Base-by-base conservation (phyloP, 2,797 vertebrate genomes). In the Mergus octosetaceus region DNA sequence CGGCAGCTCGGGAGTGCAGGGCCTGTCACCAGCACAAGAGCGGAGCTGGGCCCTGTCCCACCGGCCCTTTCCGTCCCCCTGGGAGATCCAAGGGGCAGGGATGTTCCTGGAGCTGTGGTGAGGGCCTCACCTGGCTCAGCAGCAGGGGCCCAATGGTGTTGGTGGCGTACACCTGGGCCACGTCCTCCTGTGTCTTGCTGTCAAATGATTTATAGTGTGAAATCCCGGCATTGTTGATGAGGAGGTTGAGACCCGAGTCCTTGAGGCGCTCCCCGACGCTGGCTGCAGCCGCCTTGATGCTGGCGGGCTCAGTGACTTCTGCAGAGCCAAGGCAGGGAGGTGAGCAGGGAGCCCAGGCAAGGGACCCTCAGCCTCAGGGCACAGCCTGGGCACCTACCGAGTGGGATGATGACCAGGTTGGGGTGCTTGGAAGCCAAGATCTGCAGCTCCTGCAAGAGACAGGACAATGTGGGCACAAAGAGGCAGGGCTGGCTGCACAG, bases 401-500 rank as follows among this genome's bases (percentile, higher is more conserved):
- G 94, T 0, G 18, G 60, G 57, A 95, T 2, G 41, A 80, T 70
- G 64, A 66, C 13, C 36, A 95, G 58, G 39, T 56, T 95, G 73
- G 49, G 28, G 53, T 97, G 76, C 30, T 65, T 80, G 89, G 78
- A 81, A 5, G 69, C 30, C 41, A 32, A 0, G 56, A 70, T 57
- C 74, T 56, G 83, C 13, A 95, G 15, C 28, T 93, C 74, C 90
- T 94, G 87, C 6, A 51, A 81, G 13, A 87, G 34, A 75, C 4
- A 39, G 22, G 4, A 38, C 6, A 0, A 2, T 0, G 22, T 45
- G 3, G 16, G 15, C 20, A 58, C 0, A 0, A 32, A 2, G 10
- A 56, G 22, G 34, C 53, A 13, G 36, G 51, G 20, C 10, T 0
- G 6, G 45, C 64, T 36, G 36, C 3, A 7, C 41, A 68, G 34